phyloP scores from a whole-genome alignment of 2,797 vertebrate species.

The Gymnodraco acuticeps region DNA sequence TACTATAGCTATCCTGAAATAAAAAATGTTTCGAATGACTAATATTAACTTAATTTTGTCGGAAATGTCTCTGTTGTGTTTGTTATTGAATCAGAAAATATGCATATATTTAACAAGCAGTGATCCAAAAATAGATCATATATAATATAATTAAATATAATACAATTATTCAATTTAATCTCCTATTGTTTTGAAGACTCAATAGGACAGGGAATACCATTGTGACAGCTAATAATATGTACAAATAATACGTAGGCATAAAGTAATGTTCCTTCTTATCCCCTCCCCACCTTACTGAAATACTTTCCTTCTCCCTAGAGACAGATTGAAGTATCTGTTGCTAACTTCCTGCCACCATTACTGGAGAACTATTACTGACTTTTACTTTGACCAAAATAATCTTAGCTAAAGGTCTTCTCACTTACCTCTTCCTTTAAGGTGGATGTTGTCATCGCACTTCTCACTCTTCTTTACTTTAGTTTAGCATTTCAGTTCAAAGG shows the following conservation, averaged over 20 bases:
- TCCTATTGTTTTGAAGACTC: too few relatives aligned
- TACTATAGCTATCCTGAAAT: too few relatives aligned
- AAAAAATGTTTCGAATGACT: not conserved
- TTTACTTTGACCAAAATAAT: not conserved
- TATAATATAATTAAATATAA: too few relatives aligned
- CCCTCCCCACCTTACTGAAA: not conserved
- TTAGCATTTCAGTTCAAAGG: not conserved
- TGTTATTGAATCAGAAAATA: not conserved
- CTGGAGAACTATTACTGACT: not conserved
- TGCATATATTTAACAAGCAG: not conserved
- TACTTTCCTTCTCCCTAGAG: not conserved
- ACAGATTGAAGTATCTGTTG: not conserved
- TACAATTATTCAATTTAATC: too few relatives aligned
- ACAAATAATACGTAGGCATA: not conserved
- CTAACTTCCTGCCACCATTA: too few relatives aligned
- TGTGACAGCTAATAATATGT: not conserved
- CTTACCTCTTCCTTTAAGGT: not conserved
- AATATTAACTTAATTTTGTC: not conserved
- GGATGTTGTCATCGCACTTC: not conserved
- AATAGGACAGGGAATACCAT: not conserved
- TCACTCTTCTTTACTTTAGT: accelerated
- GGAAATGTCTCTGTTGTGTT: not conserved
- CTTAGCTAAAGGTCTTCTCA: not conserved
- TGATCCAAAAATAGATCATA: not conserved
- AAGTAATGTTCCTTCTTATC: not conserved